A percentile compares a stretch with the other conserved stretches of the same genome.
phyloP scores from a whole-genome alignment of 2,888 invertebrate genomes.

The Romanomermis culicivorax region DNA sequence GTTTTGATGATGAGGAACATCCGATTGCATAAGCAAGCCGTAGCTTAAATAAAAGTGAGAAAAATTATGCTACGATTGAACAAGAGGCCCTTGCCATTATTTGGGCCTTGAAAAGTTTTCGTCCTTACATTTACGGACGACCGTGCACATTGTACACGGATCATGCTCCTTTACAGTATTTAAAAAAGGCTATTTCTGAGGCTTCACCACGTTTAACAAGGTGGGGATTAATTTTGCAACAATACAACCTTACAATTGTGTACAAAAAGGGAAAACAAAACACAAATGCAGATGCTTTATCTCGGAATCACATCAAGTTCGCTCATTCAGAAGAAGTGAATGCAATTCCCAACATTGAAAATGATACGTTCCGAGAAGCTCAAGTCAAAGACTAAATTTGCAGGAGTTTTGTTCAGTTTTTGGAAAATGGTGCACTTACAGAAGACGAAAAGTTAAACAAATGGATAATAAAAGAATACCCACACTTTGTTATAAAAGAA shows the following conservation, averaged over 20 bases:
- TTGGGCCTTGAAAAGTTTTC: slow-evolving; percentile 21
- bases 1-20: slow-evolving; percentile 10
- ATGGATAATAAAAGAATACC: not conserved
- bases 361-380: not conserved
- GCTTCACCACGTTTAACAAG: not conserved
- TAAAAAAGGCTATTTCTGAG: not conserved
- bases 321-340: not conserved
- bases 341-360: not conserved
- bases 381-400: not conserved
- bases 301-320: not conserved
- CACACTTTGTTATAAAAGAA: not conserved
- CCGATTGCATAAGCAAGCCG: slow-evolving; percentile 17
- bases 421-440: not conserved
- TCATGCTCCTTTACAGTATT: not conserved
- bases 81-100: not conserved
- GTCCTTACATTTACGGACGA: slow-evolving; percentile 29
- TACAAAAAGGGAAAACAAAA: not conserved
- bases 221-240: not conserved
- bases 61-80: slow-evolving; percentile 14
- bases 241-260: not conserved
- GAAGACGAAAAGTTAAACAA: not conserved
- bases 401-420: not conserved
- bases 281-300: not conserved
- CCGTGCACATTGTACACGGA: not conserved
- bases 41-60: slow-evolving; percentile 21